Evolutionary conservation across 92 coral and sea anemone genomes (phyloP).

Genomic region (Metridium senile): DNA sequence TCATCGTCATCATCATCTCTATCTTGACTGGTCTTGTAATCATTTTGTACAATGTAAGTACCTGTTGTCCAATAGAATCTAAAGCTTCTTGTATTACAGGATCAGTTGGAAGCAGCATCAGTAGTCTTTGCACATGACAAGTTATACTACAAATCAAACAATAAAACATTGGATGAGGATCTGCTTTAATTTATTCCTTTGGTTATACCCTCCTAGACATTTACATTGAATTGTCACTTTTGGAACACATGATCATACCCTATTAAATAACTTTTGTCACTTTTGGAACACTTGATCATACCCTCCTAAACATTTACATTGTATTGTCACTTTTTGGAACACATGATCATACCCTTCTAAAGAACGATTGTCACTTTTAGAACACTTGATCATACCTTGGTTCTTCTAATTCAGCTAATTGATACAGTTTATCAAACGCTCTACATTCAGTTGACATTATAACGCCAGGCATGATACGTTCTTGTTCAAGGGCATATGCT

Average conservation of each 20-base stretch:
- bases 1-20: no score
- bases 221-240: no score
- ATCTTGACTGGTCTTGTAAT: no score
- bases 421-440: conserved; percentile 90
- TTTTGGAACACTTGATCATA: background rate
- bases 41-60: no score
- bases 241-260: no score
- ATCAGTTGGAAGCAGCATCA: conserved; percentile 83
- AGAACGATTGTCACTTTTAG: background rate
- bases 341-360: no score
- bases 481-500: conserved; percentile 80
- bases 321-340: no score
- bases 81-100: conserved; percentile 86
- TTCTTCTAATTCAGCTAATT: conserved; percentile 85
- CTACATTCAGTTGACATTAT: conserved; percentile 89
- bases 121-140: conserved; percentile 69
- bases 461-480: conserved; percentile 89
- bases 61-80: conserved; percentile 82
- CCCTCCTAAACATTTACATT: no score
- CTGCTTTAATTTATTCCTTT: no score
- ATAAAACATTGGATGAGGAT: no score
- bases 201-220: no score
- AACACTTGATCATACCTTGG: conserved; percentile 47
- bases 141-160: conserved; percentile 55
- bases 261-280: background rate